Conservation (phyloP, 2,888 invertebrate genomes). For the Clunio marinus region DNA sequence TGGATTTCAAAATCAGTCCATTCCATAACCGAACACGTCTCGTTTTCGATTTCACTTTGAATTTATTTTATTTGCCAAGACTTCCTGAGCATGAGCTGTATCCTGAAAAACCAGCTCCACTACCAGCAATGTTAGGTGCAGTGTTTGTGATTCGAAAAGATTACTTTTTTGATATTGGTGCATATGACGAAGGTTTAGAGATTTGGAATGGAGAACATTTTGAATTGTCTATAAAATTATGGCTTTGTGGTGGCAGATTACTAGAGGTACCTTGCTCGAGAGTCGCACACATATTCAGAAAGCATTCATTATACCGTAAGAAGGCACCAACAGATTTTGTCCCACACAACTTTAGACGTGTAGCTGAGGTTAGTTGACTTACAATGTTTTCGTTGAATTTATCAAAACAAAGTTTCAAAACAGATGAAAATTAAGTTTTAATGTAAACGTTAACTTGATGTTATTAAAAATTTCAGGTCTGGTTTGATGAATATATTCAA, state of each 20-base stretch:
- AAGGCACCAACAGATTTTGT: conserved; percentile 23
- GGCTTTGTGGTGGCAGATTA: neutral
- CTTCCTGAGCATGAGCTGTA: conserved; percentile 41
- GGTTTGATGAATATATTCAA: conserved; percentile 80
- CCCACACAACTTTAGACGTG: conserved; percentile 77
- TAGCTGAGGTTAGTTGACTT: conserved; percentile 89
- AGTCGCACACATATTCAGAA: conserved; percentile 51
- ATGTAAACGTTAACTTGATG: too few species aligned
- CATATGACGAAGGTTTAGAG: conserved; percentile 87
- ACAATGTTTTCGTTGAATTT: too few species aligned
- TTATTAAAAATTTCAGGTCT: neutral
- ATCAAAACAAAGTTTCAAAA: too few species aligned
- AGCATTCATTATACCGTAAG: conserved; percentile 88
- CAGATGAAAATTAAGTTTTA: too few species aligned
- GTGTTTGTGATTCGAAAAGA: conserved; percentile 85
- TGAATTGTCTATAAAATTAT: too few species aligned
- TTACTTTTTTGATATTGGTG: conserved; percentile 87
- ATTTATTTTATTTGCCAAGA: neutral
- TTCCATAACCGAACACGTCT: neutral
- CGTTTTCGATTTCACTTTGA: conserved; percentile 21
- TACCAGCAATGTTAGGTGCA: conserved; percentile 96
- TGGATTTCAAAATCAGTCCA: neutral
- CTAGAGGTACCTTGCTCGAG: conserved; percentile 88
- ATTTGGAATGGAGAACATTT: conserved; percentile 72
- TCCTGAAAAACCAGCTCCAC: conserved; percentile 53